phyloP scores from a whole-genome alignment of 2,888 invertebrate genomes.

The Nomada fabriciana region DNA sequence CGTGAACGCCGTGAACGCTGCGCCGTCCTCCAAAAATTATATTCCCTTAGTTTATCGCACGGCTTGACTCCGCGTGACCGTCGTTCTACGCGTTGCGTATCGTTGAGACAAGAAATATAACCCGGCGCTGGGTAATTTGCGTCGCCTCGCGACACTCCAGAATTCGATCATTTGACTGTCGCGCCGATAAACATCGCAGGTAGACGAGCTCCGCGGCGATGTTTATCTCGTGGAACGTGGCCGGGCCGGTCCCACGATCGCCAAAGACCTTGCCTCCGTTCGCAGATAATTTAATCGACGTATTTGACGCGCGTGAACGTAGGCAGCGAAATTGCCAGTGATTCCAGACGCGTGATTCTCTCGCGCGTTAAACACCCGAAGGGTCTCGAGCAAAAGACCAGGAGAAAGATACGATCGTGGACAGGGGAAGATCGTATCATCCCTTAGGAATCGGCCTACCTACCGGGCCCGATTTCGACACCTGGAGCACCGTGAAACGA shows the following conservation, averaged over 20 bases:
- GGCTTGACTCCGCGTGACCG: background rate
- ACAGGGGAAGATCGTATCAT: conserved; percentile 60
- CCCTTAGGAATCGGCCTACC: conserved; percentile 37
- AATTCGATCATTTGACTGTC: conserved; percentile 35
- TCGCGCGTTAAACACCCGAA: conserved; percentile 8
- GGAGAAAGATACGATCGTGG: conserved; percentile 40
- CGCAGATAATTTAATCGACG: conserved; percentile 10
- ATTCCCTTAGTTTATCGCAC: conserved; percentile 5
- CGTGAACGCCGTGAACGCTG: background rate
- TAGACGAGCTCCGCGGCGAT: conserved; percentile 5
- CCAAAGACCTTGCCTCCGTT: background rate
- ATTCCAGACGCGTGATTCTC: conserved; percentile 29
- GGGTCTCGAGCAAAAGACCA: background rate
- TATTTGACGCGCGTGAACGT: background rate
- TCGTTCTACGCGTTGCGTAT: conserved; percentile 6
- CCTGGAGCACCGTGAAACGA: conserved; percentile 74
- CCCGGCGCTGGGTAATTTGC: background rate
- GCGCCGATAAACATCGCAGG: conserved; percentile 32
- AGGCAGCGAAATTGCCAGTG: conserved; percentile 6
- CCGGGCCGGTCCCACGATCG: background rate
- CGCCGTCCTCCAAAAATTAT: background rate
- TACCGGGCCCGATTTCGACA: conserved; percentile 30
- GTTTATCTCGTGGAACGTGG: conserved; percentile 27
- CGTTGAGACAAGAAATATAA: conserved; percentile 7
- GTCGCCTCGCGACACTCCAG: background rate